These are phyloP conservation scores for Musca domestica DNA, from an alignment of 1,140 invertebrate species.

Conservation along the genomic window DNA sequence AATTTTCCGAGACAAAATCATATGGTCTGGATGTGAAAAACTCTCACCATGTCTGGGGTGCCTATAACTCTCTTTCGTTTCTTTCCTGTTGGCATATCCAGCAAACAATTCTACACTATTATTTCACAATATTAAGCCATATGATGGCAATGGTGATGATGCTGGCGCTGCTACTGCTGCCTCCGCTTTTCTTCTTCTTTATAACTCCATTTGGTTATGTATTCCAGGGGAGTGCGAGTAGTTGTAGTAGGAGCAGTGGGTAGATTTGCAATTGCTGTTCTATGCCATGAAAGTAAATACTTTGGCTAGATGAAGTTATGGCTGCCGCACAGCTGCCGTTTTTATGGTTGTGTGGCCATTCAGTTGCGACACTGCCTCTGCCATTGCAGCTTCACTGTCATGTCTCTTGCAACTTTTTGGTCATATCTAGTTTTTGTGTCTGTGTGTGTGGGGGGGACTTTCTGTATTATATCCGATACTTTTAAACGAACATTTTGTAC, in stretches of 20 bases:
- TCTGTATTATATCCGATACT: too few species aligned
- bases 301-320: background rate
- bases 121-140: constrained; percentile 17
- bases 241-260: background rate
- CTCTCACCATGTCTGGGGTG: background rate
- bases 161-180: background rate
- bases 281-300: background rate
- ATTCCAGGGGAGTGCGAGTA: too few species aligned
- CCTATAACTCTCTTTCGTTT: background rate
- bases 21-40: too few species aligned
- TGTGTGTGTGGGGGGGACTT: too few species aligned
- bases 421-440: too few species aligned
- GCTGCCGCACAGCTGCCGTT: background rate
- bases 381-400: background rate
- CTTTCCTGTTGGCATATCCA: background rate
- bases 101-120: background rate
- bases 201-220: too few species aligned
- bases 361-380: background rate
- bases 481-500: too few species aligned
- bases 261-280: background rate
- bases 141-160: constrained; percentile 4
- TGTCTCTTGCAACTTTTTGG: too few species aligned
- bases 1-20: too few species aligned
- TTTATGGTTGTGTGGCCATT: background rate
- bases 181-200: background rate